Base-by-base conservation (phyloP, 2,797 vertebrate species). In the Argya squamiceps region DNA sequence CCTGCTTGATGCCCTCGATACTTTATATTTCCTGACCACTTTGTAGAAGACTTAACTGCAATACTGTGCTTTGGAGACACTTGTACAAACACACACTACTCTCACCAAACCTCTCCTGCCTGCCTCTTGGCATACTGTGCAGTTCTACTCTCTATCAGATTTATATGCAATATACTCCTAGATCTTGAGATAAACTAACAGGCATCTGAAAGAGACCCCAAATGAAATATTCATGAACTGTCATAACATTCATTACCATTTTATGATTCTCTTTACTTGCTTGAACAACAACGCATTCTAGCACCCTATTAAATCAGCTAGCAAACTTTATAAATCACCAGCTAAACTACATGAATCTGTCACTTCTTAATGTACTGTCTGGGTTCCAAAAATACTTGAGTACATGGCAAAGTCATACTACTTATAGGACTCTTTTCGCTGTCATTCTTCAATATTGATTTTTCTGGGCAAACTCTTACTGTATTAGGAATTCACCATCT, bases 201-300 rank as follows among this genome's bases (percentile, higher is more conserved):
- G 89, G 79, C 86, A 47, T 88, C 91, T 81, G 82, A 92, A 93
- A 96, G 85, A 95, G 85, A 96, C 95, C 96, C 97, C 77, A 92
- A 87, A 97, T 97, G 96, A 98, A 98, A 98, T 98, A 98, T 98
- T 98, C 96, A 97, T 98, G 97, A 96, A 96, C 93, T 97, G 96
- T 97, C 97, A 97, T 97, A 97, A 97, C 95, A 92, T 96, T 97
- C 96, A 97, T 97, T 98, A 98, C 88, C 94, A 97, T 98, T 98
- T 98, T 97, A 98, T 97, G 97, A 97, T 98, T 98, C 96, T 97
- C 97, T 95, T 98, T 96, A 97, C 96, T 97, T 98, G 97, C 96
- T 96, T 34, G 96, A 98, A 97, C 97, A 98, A 98, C 97, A 97
- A 86, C 63, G 64, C 82, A 97, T 96, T 97, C 97, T 95, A 95